Evolutionary conservation across 2,797 vertebrate genomes (phyloP).

Genomic region (Thunnus albacares): DNA sequence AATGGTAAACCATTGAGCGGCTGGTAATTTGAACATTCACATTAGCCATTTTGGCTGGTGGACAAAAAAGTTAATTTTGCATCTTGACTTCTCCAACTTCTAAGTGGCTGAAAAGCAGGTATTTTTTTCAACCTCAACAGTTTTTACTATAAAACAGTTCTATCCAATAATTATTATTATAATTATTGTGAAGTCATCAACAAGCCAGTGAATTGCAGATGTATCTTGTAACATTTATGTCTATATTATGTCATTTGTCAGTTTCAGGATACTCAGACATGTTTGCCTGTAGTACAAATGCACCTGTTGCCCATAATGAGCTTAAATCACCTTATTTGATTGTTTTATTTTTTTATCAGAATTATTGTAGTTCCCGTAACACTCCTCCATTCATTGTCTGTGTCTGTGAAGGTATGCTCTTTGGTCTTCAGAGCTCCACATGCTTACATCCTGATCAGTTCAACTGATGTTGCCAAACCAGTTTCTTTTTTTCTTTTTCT

Average conservation of each 20-base stretch:
- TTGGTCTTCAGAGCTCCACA: constrained; percentile 9
- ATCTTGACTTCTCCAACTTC: no score
- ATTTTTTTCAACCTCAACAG: neutral
- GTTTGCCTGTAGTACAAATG: neutral
- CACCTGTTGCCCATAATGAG: neutral
- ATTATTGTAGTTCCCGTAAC: constrained; percentile 8
- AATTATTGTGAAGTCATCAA: neutral
- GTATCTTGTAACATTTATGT: neutral
- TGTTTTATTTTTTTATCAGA: neutral
- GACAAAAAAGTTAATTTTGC: no score
- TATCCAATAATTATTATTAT: neutral
- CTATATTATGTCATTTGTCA: neutral
- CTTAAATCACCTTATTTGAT: neutral
- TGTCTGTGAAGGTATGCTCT: constrained; percentile 28
- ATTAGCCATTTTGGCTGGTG: no score
- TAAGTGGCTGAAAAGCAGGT: neutral
- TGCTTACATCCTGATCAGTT: constrained; percentile 43
- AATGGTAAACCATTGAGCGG: no score
- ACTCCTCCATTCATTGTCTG: constrained; percentile 10
- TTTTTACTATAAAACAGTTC: neutral
- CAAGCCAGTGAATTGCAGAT: neutral
- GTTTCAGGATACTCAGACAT: neutral
- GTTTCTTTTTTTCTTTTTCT: constrained; percentile 59
- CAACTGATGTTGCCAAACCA: constrained; percentile 76
- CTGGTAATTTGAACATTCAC: no score